phyloP scores from a whole-genome alignment of 2,888 invertebrate genomes.

The Tachina lurida region DNA sequence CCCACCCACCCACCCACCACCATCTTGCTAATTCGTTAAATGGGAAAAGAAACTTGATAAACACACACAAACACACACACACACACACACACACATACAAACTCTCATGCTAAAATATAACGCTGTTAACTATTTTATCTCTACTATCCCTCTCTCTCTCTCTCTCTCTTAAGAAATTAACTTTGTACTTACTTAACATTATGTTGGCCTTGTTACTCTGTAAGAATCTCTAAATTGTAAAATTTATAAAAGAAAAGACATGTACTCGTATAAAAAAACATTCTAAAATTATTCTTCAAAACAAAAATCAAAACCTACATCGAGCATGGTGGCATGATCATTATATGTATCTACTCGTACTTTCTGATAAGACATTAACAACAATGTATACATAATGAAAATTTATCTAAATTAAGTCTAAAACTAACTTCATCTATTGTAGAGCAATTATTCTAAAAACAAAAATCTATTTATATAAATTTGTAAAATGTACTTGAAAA shows the following conservation, averaged over 20 bases:
- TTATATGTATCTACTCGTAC: not conserved
- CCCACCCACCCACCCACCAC: not conserved
- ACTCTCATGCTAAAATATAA: constrained; percentile 35
- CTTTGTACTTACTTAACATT: not conserved
- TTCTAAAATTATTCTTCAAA: not conserved
- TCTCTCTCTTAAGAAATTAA: constrained; percentile 11
- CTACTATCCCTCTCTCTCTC: not conserved
- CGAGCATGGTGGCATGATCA: constrained; percentile 65
- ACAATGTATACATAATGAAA: constrained; percentile 1
- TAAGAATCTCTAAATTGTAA: constrained; percentile 57
- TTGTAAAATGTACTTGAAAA: constrained; percentile 38
- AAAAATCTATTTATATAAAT: constrained; percentile 9
- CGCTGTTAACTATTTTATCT: constrained; percentile 1
- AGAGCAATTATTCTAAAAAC: constrained; percentile 14
- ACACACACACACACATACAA: constrained; percentile 20
- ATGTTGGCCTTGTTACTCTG: not conserved
- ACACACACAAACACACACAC: not conserved
- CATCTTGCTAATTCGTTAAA: constrained; percentile 35
- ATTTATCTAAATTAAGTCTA: constrained; percentile 36
- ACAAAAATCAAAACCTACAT: not conserved
- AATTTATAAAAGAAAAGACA: not conserved
- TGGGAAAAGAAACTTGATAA: constrained; percentile 9
- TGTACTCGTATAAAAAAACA: not conserved
- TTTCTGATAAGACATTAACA: constrained; percentile 27
- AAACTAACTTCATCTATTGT: constrained; percentile 54